Base-by-base conservation (phyloP, 2,113 vertebrate species). In the Salminus brasiliensis region DNA sequence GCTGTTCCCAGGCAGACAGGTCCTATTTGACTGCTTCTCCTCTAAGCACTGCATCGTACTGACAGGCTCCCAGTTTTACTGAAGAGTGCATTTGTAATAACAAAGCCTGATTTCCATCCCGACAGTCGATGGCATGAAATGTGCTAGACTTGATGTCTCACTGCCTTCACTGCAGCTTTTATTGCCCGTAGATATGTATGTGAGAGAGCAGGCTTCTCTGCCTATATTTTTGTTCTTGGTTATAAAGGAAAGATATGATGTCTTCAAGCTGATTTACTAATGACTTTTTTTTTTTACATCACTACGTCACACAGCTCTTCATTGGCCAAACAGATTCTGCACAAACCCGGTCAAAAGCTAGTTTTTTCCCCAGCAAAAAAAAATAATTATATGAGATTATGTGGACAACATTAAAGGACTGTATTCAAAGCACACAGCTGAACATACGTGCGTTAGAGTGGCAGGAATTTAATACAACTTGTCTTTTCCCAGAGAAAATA, bases 31-130 rank as follows among this genome's bases (percentile, higher is more conserved):
- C 74, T 81, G 32, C 27, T 7, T 78, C 71, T 77, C n/a, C 52
- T 78, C 74, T 71, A 34, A 81, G 74, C 59, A 72, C 74, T 72
- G 59, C 60, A 82, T 59, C 15, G 60, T 39, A 66, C 74, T 72
- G 74, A 76, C 80, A 73, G 52, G 34, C 78, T 74, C 53, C 11
- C 68, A 30, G 59, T 84, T 81, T 73, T 69, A 76, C 65, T 76
- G 59, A 83, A 84, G 63, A 76, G 69, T 84, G 78, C 73, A 77
- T 74, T 76, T 79, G 52, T 83, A 83, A 83, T 81, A 73, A 77
- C 78, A 68, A 80, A 81, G 78, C 63, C 74, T 67, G 78, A 81
- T 77, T 84, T 84, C 82, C 67, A 80, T 74, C 60, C 74, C 77
- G 78, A 81, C 74, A 74, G 52, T 60, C 74, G 79, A 72, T 81